These are phyloP conservation scores for Parnassius apollo DNA, from an alignment of 2,888 invertebrate genomes.

Conservation along the genomic window DNA sequence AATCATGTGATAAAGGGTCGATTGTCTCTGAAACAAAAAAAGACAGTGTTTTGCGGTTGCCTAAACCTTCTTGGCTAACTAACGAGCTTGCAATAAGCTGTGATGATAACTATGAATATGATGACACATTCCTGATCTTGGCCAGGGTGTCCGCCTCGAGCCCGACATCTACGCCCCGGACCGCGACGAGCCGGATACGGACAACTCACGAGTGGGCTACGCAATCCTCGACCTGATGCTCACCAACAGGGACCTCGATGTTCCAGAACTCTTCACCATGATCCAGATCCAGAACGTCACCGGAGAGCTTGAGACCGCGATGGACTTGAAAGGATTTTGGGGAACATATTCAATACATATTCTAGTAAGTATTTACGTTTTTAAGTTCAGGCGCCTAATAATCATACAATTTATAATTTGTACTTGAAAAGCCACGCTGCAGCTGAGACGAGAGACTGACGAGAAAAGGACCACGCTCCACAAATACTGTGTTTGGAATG, in stretches of 20 bases:
- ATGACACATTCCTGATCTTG: not conserved
- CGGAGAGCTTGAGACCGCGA: conserved; percentile 65
- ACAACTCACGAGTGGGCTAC: conserved; percentile 79
- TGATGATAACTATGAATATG: no score
- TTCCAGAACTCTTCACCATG: conserved; percentile 58
- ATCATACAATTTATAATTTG: no score
- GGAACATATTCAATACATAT: conserved; percentile 79
- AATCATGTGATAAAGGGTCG: no score
- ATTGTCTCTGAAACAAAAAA: no score
- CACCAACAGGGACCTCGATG: conserved; percentile 46
- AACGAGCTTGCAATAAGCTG: no score
- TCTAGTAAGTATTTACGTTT: conserved; percentile 53
- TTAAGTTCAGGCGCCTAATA: no score
- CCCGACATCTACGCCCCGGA: conserved; percentile 74
- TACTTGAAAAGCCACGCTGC: no score
- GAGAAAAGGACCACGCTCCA: no score
- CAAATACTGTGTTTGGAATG: no score
- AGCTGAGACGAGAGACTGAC: no score
- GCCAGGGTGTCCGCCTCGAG: conserved; percentile 47
- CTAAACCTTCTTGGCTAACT: no score
- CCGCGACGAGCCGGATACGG: conserved; percentile 74
- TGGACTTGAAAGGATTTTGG: conserved; percentile 76
- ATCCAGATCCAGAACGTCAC: conserved; percentile 53
- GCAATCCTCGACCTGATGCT: conserved; percentile 54
- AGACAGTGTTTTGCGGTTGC: no score